Conservation (phyloP, 2,888 invertebrate genomes). For the Phengaris arion region DNA sequence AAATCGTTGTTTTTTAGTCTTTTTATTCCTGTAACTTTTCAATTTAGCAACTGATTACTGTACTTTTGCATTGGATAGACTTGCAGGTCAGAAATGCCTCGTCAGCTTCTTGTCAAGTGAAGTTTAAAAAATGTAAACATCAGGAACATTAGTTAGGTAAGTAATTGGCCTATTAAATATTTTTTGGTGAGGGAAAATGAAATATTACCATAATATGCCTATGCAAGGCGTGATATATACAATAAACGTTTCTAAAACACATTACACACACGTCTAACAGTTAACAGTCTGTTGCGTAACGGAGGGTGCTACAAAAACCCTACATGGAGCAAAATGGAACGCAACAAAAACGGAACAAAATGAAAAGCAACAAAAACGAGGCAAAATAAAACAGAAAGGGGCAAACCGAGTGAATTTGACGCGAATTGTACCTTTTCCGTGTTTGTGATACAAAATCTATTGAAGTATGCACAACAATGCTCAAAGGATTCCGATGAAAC, state of each 20-base stretch:
- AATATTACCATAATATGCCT: too few relatives aligned
- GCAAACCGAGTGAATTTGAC: constrained; percentile 44
- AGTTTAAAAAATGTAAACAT: too few relatives aligned
- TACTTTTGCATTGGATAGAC: too few relatives aligned
- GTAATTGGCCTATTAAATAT: too few relatives aligned
- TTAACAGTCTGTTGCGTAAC: constrained; percentile 71
- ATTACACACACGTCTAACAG: constrained; percentile 57
- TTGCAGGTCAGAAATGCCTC: too few relatives aligned
- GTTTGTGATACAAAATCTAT: constrained; percentile 38
- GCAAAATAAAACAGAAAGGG: constrained; percentile 49
- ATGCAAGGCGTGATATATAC: too few relatives aligned
- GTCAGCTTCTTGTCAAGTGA: too few relatives aligned
- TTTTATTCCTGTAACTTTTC: too few relatives aligned
- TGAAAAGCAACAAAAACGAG: constrained; percentile 49
- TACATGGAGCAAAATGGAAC: constrained; percentile 45
- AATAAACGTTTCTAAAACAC: constrained; percentile 48
- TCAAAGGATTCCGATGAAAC: constrained; percentile 27
- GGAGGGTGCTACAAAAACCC: constrained; percentile 60
- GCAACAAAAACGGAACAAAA: constrained; percentile 46
- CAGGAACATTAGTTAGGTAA: too few relatives aligned
- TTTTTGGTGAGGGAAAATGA: too few relatives aligned
- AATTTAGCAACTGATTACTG: too few relatives aligned
- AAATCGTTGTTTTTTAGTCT: too few relatives aligned
- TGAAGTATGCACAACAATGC: constrained; percentile 30
- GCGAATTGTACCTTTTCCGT: constrained; percentile 40